Base-by-base conservation (phyloP, 2,888 invertebrate species). In the Chesias legatella region DNA sequence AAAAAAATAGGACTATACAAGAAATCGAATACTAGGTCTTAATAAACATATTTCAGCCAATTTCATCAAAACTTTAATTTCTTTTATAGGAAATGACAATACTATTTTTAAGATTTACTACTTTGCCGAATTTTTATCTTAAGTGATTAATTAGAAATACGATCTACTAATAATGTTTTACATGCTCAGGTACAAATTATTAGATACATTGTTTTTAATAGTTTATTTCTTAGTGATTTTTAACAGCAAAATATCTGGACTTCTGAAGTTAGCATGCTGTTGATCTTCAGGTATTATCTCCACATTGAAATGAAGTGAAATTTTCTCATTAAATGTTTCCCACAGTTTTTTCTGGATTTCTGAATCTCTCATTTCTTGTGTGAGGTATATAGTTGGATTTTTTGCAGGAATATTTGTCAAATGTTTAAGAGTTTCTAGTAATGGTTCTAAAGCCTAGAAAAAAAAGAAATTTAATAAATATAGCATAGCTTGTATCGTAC, bases 291-390 rank as follows among this genome's bases (percentile, higher is more conserved):
- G 90, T 41, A 94, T 86, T 58, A 84, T 70, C 37, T 78, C 77
- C n/a, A 84, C 61, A 51, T 65, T 48, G 60, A 82, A 85, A 43
- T 51, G 51, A 13, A 77, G 70, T 30, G 46, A 48, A 5, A 86
- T 48, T 48, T 79, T 79, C 31, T 79, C 72, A 67, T 74, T 76
- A 59, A 88, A 88, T 20, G 56, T 57, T 36, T 63, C 63, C 88
- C 86, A 88, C 6, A 82, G 48, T 36, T 58, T 63, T 56, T 72
- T 81, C 48, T 82, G 79, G 40, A 89, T 80, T 24, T 91, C 91
- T 7, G 91, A 88, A 51, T 92, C 91, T 59, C 94, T 81, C 52
- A 92, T 72, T 76, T 94, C 94, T 80, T 93, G 93, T 43, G 91
- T 90, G 48, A 94, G 76, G 50, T 92, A 84, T 33, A 93, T 88